These are phyloP conservation scores for Caiman crocodilus DNA, from an alignment of 2,797 vertebrate species.

Conservation along the genomic window DNA sequence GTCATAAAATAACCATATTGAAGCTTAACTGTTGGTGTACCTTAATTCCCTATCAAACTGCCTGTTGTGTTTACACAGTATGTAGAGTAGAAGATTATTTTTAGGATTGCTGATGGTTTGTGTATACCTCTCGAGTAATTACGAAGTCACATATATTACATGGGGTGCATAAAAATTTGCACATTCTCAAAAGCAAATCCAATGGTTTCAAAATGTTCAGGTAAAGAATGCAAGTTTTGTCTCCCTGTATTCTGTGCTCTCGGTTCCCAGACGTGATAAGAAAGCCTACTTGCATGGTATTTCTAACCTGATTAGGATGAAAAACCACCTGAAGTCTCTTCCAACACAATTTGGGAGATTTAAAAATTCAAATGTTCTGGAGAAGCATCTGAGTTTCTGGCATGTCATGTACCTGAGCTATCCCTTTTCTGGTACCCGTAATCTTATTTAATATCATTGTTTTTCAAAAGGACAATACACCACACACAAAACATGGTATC, in stretches of 20 bases:
- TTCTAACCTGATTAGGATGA: neutral
- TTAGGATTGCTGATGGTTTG: neutral
- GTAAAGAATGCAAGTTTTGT: neutral
- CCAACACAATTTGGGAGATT: neutral
- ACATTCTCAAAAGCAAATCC: slow-evolving; percentile 1
- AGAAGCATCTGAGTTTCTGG: neutral
- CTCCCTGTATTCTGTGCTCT: neutral
- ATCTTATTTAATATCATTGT: too few species aligned
- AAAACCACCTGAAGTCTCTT: neutral
- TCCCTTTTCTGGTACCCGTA: too few species aligned
- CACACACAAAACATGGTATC: neutral
- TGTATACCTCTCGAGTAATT: neutral
- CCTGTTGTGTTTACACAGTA: neutral
- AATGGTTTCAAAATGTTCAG: neutral
- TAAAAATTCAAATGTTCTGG: neutral
- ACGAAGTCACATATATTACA: neutral
- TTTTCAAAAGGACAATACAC: neutral
- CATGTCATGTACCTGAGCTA: neutral
- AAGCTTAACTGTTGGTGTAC: neutral
- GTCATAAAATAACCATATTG: slow-evolving; percentile 35
- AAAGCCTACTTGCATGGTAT: neutral
- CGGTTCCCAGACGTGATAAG: neutral
- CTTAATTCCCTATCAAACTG: neutral
- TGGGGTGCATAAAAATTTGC: neutral
- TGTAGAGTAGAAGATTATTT: neutral